Evolutionary conservation across 2,888 invertebrate genomes (phyloP).

Genomic region (Drosophila subsilvestris): DNA sequence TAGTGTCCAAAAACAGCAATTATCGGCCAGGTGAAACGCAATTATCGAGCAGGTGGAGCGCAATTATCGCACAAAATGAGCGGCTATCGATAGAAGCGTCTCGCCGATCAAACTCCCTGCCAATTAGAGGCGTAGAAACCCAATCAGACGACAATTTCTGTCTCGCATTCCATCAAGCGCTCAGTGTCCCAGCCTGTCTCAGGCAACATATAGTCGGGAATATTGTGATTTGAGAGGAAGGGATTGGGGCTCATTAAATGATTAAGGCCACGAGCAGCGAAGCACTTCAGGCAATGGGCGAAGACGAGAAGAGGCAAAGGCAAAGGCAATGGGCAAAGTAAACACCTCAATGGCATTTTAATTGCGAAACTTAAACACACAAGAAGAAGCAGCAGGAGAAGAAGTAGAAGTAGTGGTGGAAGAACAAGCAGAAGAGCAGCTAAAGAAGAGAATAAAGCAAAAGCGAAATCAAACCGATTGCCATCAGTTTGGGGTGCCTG

Average conservation of each 20-base stretch:
- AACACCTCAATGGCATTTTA: conserved; percentile 68
- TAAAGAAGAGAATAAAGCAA: conserved; percentile 17
- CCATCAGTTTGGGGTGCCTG: conserved; percentile 44
- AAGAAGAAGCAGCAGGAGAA: conserved; percentile 20
- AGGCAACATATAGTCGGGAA: neutral
- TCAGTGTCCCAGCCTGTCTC: conserved; percentile 9
- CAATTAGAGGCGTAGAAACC: conserved; percentile 21
- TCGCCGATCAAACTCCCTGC: conserved; percentile 16
- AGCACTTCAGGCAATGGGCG: neutral
- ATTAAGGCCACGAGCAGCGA: conserved; percentile 7
- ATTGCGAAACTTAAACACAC: conserved; percentile 65
- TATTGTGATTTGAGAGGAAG: conserved; percentile 1
- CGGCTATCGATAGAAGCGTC: neutral
- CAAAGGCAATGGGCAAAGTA: conserved; percentile 1
- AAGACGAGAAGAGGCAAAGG: neutral
- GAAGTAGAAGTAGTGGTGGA: neutral
- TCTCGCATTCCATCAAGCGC: conserved; percentile 16
- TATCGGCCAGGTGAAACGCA: conserved; percentile 2
- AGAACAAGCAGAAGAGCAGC: neutral
- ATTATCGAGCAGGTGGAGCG: conserved; percentile 30
- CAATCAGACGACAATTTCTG: conserved; percentile 18
- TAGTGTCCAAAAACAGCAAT: neutral
- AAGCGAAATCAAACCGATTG: conserved; percentile 15
- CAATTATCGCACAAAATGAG: conserved; percentile 14
- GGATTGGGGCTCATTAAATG: conserved; percentile 23